Base-by-base conservation (phyloP, 2,113 vertebrate species). In the Ictidomys tridecemlineatus region DNA sequence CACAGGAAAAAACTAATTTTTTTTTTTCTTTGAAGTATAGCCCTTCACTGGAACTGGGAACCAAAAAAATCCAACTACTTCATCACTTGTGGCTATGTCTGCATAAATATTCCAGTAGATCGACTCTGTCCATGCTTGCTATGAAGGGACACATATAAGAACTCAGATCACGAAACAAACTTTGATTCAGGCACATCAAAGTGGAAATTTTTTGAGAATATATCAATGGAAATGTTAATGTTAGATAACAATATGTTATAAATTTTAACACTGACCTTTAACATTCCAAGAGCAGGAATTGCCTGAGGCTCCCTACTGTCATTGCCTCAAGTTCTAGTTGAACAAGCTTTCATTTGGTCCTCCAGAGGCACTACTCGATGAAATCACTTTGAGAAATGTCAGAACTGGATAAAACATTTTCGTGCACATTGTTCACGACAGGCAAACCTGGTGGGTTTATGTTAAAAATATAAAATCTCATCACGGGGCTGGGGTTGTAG, bases 211-310 rank as follows among this genome's bases (percentile, higher is more conserved):
- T 95, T 91, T 91, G 61, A 95, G 77, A 76, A 13, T 39, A 22
- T 91, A 87, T 95, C 88, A 76, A 18, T 48, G 18, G 76, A 96
- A 88, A 88, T 83, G 80, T 77, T 97, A 97, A 95, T 91, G 72
- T 92, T 95, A 89, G 77, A 91, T 93, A 96, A 92, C 70, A 95
- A 85, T 96, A 95, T 85, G 92, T 93, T 97, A 94, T 96, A 97
- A 74, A 97, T 97, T 95, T 96, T 95, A 97, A 96, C 53, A 89
- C 45, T 95, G 88, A 96, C 98, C 93, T 98, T 97, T 97, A 96
- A 79, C 93, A 96, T 90, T 97, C n/a, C 53, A 96, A 92, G 90
- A 97, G 87, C 87, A 92, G 85, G 77, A 76, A 91, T 70, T 96
- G 95, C 97, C 94, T 0, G 61, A 97, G 96, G 97, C 95, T 95